Percentiles rank a stretch among this genome's conserved stretches.
Evolutionary conservation across 2,113 vertebrate species (phyloP).

Genomic region (Oryzias celebensis): DNA sequence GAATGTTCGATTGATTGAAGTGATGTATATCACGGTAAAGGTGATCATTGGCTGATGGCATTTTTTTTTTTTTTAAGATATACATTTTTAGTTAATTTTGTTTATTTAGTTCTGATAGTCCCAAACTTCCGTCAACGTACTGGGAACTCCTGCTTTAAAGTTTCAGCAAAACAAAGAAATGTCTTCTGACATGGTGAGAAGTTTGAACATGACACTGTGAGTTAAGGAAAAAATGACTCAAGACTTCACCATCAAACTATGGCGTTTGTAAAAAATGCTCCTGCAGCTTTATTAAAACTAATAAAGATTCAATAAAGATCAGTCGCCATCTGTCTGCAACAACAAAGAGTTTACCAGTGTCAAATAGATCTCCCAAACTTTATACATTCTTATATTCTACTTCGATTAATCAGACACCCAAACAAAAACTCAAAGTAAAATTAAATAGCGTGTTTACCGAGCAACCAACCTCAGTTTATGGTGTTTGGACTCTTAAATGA

Average conservation of each 20-base stretch:
- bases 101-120: too few relatives aligned
- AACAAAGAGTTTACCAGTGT: slow-evolving; percentile 31
- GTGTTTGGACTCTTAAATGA: slow-evolving; percentile 73
- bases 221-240: slow-evolving; percentile 5
- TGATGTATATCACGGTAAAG: too few relatives aligned
- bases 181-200: not conserved
- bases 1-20: too few relatives aligned
- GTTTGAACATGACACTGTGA: slow-evolving; percentile 4
- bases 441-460: slow-evolving; percentile 64
- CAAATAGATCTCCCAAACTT: slow-evolving; percentile 26
- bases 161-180: too few relatives aligned
- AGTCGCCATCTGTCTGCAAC: slow-evolving; percentile 35
- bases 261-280: slow-evolving; percentile 28
- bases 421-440: slow-evolving; percentile 46
- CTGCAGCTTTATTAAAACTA: slow-evolving; percentile 25
- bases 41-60: too few relatives aligned
- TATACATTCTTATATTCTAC: slow-evolving; percentile 20
- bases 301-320: slow-evolving; percentile 33
- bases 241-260: slow-evolving; percentile 21
- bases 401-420: slow-evolving; percentile 32
- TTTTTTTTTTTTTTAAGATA: not conserved
- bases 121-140: too few relatives aligned
- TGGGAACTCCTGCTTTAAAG: too few relatives aligned
- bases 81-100: too few relatives aligned
- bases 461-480: slow-evolving; percentile 60